Evolutionary conservation across 2,113 vertebrate species (phyloP).

Genomic region (Strigops habroptila): DNA sequence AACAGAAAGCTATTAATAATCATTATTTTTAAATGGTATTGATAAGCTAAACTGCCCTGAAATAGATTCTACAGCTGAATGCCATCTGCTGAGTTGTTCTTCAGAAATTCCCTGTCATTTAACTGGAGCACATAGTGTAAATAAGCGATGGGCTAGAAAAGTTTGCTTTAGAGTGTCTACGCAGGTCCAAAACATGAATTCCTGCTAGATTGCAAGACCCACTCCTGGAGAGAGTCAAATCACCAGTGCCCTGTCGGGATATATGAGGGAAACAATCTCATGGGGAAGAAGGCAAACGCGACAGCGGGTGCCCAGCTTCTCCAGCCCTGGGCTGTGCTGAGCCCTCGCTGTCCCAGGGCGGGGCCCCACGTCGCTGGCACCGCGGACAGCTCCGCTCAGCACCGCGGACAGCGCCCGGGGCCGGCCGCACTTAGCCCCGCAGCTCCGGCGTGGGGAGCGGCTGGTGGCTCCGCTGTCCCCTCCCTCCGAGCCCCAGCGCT

Average conservation of each 20-base stretch:
- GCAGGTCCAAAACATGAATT: background rate
- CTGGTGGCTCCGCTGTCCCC: background rate
- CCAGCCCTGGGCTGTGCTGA: background rate
- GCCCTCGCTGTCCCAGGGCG: background rate
- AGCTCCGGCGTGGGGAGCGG: background rate
- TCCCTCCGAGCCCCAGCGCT: background rate
- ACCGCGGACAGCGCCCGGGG: background rate
- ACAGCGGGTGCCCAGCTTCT: accelerated
- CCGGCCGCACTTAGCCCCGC: background rate
- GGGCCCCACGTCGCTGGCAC: background rate
- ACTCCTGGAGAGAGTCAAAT: accelerated
- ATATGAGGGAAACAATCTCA: accelerated
- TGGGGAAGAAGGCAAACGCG: background rate
- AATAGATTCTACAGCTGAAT: background rate
- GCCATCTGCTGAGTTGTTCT: background rate
- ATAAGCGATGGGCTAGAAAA: background rate
- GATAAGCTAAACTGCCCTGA: background rate
- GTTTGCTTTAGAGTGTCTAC: background rate
- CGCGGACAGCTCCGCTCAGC: background rate
- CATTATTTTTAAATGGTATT: background rate
- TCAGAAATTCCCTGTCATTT: background rate
- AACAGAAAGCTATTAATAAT: background rate
- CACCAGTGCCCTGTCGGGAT: accelerated
- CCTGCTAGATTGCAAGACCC: background rate
- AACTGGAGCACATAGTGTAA: background rate